Base-by-base conservation (phyloP, 2,797 vertebrate species). In the Poeciliopsis presidionis region DNA sequence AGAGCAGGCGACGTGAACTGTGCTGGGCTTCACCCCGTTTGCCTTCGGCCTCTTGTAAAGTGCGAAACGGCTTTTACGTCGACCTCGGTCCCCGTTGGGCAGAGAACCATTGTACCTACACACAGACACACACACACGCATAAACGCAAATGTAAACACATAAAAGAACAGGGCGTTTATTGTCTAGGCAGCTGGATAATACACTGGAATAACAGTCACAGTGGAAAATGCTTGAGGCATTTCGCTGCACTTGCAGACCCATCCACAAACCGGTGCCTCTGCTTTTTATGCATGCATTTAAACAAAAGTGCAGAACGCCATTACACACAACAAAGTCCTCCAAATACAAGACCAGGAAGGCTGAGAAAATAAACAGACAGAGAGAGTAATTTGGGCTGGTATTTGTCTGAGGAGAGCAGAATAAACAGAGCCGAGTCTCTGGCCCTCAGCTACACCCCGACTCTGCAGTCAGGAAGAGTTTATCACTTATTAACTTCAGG, bases 61-160 rank as follows among this genome's bases (percentile, higher is more conserved):
- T 91, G 97, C 97, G 94, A 99, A 99, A 5, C 98, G 97, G 94
- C 98, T 99, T 96, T 99, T 99, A 83, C 98, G 97, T 90, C 98
- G 96, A 93, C 98, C 98, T 88, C 98, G 95, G 88, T 99, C 98
- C 69, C 98, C 98, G 9, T 98, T 99, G 87, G 98, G 98, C 90
- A 99, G 96, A 92, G 98, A 99, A 92, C 98, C 98, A 97, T 99
- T 99, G 96, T 99, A 99, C 94, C 98, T 99, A 30, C 33, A 74
- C 57, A 83, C 47, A 83, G 7, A 41, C 25, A 81, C 49, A 78
- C 7, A 76, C 78, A 79, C 39, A 81, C 69, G 78, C 20, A 57
- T 4, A 81, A 78, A 81, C n/a, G 43, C 3, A 41, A 28, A 57
- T 33, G 76, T 30, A 22, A 51, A 88, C 22, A 79, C 4, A 81